Evolutionary conservation across 2,113 vertebrate species (phyloP).

Genomic region (Microcebus murinus): DNA sequence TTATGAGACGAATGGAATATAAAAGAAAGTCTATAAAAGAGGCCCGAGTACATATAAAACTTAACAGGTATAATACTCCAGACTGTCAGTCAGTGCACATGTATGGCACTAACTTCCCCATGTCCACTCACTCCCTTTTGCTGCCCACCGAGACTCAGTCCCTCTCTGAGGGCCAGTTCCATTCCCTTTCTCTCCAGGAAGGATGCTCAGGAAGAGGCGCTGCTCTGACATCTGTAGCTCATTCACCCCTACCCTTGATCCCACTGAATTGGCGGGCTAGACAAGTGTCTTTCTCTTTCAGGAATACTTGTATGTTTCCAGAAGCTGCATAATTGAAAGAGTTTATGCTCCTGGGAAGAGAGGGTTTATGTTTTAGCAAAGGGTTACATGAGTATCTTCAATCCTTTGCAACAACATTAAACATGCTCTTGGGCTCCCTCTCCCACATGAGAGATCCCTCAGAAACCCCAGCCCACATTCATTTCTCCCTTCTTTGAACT

Average conservation of each 20-base stretch:
- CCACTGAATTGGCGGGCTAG: not conserved
- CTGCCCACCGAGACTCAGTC: not conserved
- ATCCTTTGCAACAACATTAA: not conserved
- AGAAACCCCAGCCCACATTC: conserved; percentile 19
- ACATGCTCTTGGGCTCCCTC: not conserved
- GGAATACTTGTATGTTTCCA: not conserved
- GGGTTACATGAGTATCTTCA: not conserved
- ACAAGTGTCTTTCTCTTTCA: not conserved
- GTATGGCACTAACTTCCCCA: too few relatives aligned
- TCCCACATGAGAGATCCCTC: not conserved
- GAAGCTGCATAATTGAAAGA: not conserved
- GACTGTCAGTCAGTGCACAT: not conserved
- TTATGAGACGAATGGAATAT: not conserved
- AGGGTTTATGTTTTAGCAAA: not conserved
- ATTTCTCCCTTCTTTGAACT: conserved; percentile 58
- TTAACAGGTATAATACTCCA: not conserved
- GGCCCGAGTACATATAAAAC: not conserved
- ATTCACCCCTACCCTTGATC: not conserved
- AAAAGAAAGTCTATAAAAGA: not conserved
- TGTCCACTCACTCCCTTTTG: not conserved
- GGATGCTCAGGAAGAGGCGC: not conserved
- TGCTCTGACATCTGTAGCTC: not conserved
- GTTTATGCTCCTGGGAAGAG: not conserved
- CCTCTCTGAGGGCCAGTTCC: not conserved
- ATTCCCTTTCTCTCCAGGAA: not conserved